These are phyloP conservation scores for Balearica regulorum DNA, from an alignment of 2,797 vertebrate genomes.

Conservation along the genomic window DNA sequence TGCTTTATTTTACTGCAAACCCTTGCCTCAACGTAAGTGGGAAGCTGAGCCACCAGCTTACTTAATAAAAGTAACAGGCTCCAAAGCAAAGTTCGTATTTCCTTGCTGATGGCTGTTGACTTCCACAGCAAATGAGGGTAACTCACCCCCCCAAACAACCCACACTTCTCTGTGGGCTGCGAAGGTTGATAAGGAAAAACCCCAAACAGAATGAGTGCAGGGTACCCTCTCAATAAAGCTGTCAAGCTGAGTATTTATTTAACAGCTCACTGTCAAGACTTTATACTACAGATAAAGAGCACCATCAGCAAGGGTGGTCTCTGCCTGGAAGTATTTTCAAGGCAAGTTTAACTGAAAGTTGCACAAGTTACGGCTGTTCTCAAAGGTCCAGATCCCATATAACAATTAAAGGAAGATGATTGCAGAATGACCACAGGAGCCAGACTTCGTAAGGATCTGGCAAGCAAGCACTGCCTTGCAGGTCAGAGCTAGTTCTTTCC, in stretches of 20 bases:
- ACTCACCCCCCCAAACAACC: neutral
- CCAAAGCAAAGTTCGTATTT: neutral
- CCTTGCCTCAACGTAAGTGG: neutral
- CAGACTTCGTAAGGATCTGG: neutral
- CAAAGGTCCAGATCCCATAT: neutral
- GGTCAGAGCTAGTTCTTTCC: constrained; percentile 5
- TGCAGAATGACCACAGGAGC: neutral
- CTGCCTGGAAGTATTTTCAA: constrained; percentile 28
- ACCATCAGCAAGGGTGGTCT: constrained; percentile 27
- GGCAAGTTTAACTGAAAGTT: neutral
- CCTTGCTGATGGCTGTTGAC: neutral
- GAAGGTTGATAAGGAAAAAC: neutral
- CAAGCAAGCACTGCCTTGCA: neutral
- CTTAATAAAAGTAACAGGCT: neutral
- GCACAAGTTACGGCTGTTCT: neutral
- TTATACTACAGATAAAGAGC: neutral
- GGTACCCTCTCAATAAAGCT: neutral
- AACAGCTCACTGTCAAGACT: neutral
- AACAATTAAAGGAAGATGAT: neutral
- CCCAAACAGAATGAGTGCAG: neutral
- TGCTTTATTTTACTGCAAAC: neutral
- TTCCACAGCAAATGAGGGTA: neutral
- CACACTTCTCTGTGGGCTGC: neutral
- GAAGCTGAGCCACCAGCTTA: neutral
- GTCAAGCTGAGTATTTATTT: neutral